Conservation (phyloP, 2,888 invertebrate species). For the Eristalis pertinax region DNA sequence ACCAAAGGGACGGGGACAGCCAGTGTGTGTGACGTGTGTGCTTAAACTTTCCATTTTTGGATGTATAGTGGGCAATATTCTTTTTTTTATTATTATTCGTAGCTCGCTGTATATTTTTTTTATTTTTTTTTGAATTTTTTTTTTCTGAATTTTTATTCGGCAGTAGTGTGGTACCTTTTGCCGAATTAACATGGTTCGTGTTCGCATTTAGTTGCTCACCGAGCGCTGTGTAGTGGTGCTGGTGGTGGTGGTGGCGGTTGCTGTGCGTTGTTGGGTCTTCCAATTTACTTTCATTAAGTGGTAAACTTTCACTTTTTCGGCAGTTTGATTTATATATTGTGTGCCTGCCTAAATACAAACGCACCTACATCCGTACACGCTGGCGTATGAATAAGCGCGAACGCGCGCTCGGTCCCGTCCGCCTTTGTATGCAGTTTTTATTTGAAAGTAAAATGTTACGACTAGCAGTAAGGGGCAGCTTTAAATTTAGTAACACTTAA, state of each 20-base stretch:
- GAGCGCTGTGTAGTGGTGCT: not conserved
- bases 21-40: conserved; percentile 13
- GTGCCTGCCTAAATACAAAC: conserved; percentile 16
- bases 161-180: conserved; percentile 54
- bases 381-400: not conserved
- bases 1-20: conserved; percentile 59
- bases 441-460: conserved; percentile 73
- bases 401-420: not conserved
- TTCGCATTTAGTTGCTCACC: conserved; percentile 29
- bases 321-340: conserved; percentile 74
- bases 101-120: conserved; percentile 49
- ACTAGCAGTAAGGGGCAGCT: conserved; percentile 64
- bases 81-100: conserved; percentile 44
- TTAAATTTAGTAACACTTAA: conserved; percentile 61
- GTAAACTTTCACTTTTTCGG: conserved; percentile 81
- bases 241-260: not conserved
- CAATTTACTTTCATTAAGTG: conserved; percentile 71
- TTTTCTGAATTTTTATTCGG: conserved; percentile 32
- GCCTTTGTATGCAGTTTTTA: conserved; percentile 49
- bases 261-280: conserved; percentile 58
- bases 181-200: conserved; percentile 64
- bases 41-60: conserved; percentile 71
- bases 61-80: conserved; percentile 41
- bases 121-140: conserved; percentile 44
- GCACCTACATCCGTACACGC: conserved; percentile 1